A percentile compares a stretch with the other conserved stretches of the same genome.
Evolutionary conservation across 1,140 invertebrate species (phyloP).

Genomic region (Colletes latitarsis): DNA sequence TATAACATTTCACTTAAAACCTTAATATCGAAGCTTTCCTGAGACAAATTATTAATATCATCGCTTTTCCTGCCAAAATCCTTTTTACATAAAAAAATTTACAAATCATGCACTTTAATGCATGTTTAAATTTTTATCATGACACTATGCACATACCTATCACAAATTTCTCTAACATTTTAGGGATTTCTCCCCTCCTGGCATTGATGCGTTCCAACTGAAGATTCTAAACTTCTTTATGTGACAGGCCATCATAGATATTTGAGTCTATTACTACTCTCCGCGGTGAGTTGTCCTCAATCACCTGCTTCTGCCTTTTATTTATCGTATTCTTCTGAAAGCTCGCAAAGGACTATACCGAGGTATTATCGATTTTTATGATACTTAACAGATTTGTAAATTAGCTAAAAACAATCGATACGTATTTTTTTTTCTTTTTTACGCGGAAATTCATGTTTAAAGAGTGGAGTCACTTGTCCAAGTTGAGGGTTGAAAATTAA

Average conservation of each 20-base stretch:
- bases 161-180: constrained; percentile 41
- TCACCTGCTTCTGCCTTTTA: constrained; percentile 29
- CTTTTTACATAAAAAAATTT: neutral
- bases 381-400: no score
- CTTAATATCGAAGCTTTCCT: neutral
- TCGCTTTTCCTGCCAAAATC: constrained; percentile 1
- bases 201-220: constrained; percentile 31
- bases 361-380: no score
- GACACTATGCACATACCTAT: constrained; percentile 22
- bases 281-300: constrained; percentile 23
- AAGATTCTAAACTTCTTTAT: constrained; percentile 35
- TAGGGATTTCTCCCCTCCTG: constrained; percentile 36
- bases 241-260: constrained; percentile 31
- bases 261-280: constrained; percentile 32
- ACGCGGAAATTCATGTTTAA: no score
- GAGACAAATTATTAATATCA: neutral
- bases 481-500: no score
- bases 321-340: neutral
- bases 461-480: no score
- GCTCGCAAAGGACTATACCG: neutral
- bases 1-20: neutral
- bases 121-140: constrained; percentile 8
- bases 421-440: no score
- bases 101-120: constrained; percentile 12
- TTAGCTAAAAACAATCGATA: no score